Percentiles rank a stretch among this genome's conserved stretches.
Evolutionary conservation across 2,113 vertebrate species (phyloP).

Genomic region (Plecotus auritus): DNA sequence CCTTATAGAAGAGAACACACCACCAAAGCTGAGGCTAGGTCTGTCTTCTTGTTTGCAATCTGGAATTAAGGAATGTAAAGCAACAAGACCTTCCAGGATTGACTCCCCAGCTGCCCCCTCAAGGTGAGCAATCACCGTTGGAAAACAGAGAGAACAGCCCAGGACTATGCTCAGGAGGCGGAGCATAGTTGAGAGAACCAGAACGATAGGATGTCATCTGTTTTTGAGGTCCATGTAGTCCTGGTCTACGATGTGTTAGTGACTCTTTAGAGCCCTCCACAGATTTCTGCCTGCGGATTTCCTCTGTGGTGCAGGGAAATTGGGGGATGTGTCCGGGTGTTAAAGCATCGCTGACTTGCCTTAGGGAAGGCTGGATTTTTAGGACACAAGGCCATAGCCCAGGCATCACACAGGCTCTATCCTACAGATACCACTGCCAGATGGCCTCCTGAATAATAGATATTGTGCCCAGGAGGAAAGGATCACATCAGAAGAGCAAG

Average conservation of each 20-base stretch:
- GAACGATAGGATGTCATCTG: neutral
- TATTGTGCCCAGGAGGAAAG: neutral
- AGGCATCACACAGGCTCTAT: neutral
- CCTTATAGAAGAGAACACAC: neutral
- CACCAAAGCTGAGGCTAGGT: neutral
- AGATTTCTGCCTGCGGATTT: neutral
- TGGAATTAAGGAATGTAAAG: constrained; percentile 48
- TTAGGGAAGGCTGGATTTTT: neutral
- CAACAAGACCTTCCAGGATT: constrained; percentile 30
- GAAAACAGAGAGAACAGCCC: neutral
- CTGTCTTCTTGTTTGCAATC: constrained; percentile 42
- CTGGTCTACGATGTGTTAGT: neutral
- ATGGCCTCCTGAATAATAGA: neutral
- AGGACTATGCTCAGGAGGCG: neutral
- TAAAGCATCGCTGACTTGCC: neutral
- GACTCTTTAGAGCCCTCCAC: neutral
- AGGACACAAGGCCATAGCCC: neutral
- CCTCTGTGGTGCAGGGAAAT: neutral
- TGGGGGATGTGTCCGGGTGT: neutral
- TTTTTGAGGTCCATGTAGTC: neutral
- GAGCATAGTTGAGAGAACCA: neutral
- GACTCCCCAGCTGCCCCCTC: neutral
- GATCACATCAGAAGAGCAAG: neutral
- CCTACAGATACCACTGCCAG: neutral
- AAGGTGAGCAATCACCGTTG: neutral